phyloP scores from a whole-genome alignment of 2,113 vertebrate genomes.

The Xenopus borealis region DNA sequence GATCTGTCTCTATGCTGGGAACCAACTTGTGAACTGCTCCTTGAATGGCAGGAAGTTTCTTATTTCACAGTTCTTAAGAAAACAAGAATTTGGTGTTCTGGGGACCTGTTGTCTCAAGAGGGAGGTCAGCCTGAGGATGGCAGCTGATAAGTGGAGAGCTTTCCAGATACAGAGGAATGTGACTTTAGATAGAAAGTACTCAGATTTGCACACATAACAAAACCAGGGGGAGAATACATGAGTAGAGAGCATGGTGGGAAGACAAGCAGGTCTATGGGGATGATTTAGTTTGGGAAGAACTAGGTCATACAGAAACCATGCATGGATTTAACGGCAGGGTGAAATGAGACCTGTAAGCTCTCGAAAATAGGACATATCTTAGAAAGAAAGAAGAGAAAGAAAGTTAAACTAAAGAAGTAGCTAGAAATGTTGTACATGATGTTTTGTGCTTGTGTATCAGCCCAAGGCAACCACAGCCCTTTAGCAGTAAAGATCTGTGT shows the following conservation, averaged over 20 bases:
- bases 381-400: no score
- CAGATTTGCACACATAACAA: neutral
- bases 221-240: neutral
- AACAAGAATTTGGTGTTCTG: constrained; percentile 31
- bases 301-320: no score
- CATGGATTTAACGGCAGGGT: no score
- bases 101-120: constrained; percentile 11
- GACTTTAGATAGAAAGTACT: neutral
- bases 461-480: no score
- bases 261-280: no score
- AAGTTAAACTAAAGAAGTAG: no score
- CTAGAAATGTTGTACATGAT: no score
- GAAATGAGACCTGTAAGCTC: no score
- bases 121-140: neutral
- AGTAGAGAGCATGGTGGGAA: neutral
- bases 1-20: constrained; percentile 20
- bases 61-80: constrained; percentile 29
- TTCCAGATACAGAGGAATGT: constrained; percentile 5
- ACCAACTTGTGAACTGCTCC: constrained; percentile 44
- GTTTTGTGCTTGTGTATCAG: no score
- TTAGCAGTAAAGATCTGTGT: no score
- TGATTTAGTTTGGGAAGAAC: no score
- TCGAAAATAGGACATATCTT: no score
- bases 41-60: constrained; percentile 62
- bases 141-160: constrained; percentile 11